These are phyloP conservation scores for Poeciliopsis occidentalis DNA, from an alignment of 2,113 vertebrate genomes.

Conservation along the genomic window DNA sequence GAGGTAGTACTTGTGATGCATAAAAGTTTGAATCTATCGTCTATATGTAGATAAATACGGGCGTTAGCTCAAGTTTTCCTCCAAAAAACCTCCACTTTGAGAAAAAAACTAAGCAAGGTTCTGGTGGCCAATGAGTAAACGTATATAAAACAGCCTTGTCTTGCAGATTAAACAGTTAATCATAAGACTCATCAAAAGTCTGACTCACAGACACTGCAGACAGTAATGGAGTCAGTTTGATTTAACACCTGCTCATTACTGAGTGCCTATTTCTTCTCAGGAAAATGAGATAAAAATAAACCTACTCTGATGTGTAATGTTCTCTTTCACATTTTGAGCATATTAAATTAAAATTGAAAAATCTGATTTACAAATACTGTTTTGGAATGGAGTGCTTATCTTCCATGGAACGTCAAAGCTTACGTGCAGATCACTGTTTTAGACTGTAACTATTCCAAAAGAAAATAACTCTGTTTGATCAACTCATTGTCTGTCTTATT, in stretches of 20 bases:
- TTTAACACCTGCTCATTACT: constrained; percentile 1
- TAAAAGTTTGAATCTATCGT: neutral
- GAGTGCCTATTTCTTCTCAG: constrained; percentile 10
- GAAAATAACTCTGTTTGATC: neutral
- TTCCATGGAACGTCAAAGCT: constrained; percentile 20
- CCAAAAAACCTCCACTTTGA: neutral
- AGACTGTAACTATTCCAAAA: constrained; percentile 7
- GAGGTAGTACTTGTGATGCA: constrained; percentile 3
- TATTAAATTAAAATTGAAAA: constrained; percentile 37
- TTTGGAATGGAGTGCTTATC: constrained; percentile 30
- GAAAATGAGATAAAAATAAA: constrained; percentile 5
- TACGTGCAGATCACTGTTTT: constrained; percentile 17
- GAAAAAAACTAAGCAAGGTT: neutral
- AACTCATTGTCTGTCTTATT: neutral
- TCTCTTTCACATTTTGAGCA: neutral
- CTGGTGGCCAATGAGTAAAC: neutral
- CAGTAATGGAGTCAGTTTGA: neutral
- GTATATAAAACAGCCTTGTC: neutral
- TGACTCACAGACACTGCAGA: neutral
- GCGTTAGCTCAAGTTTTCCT: too few species aligned
- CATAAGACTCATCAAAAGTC: neutral
- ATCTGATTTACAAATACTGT: constrained; percentile 40
- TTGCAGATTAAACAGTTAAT: neutral
- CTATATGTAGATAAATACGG: neutral
- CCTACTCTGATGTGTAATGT: neutral